phyloP scores from a whole-genome alignment of 2,113 vertebrate species.

The Phainopepla nitens region DNA sequence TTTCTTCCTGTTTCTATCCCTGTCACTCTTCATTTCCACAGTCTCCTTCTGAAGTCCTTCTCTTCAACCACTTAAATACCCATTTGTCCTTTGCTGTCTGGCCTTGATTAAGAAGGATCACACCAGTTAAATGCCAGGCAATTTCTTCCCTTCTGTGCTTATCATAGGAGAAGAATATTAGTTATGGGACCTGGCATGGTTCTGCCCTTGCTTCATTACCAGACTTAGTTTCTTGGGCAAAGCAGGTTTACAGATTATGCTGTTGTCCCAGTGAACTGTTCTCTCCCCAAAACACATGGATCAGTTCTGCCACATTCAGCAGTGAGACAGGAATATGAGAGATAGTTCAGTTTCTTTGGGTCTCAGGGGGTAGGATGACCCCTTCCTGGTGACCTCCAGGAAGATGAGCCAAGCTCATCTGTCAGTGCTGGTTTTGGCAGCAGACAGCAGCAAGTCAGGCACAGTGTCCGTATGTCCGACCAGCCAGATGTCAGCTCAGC shows the following conservation, averaged over 20 bases:
- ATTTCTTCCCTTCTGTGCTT: background rate
- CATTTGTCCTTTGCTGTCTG: background rate
- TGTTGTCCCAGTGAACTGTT: background rate
- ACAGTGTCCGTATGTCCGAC: accelerated
- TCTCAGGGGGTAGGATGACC: background rate
- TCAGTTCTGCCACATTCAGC: background rate
- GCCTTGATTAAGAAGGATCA: background rate
- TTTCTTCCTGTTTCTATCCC: background rate
- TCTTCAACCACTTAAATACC: background rate
- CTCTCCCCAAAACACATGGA: background rate
- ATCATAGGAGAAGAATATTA: background rate
- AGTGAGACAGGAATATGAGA: background rate
- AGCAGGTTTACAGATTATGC: background rate
- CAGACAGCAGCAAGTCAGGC: background rate
- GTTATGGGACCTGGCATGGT: background rate
- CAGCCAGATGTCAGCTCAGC: accelerated
- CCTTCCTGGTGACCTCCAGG: background rate
- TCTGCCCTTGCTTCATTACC: background rate
- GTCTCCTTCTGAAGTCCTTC: background rate
- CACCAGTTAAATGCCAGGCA: background rate
- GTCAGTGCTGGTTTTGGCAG: background rate
- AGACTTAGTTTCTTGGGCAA: background rate
- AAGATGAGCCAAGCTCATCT: background rate
- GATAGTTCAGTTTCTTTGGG: background rate
- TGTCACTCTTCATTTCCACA: background rate